phyloP scores from a whole-genome alignment of 2,888 invertebrate species.

The Rhodophaea formosa region DNA sequence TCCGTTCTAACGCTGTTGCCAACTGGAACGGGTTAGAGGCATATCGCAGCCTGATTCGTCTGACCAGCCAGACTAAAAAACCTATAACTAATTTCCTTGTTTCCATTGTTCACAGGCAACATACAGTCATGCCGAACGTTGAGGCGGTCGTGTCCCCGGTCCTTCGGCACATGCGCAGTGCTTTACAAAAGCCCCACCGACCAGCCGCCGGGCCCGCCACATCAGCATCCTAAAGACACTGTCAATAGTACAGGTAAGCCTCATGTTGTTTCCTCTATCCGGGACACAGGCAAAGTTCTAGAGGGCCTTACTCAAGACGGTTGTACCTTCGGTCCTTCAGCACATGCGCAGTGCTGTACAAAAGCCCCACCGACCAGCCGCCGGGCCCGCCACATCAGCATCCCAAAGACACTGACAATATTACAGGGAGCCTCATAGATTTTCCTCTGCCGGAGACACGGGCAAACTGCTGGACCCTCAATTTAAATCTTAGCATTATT shows the following conservation, averaged over 20 bases:
- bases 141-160: slow-evolving; percentile 46
- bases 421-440: neutral
- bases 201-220: slow-evolving; percentile 64
- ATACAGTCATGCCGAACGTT: slow-evolving; percentile 62
- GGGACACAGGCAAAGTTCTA: no score
- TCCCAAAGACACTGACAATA: slow-evolving; percentile 54
- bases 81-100: neutral
- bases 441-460: no score
- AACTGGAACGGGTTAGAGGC: no score
- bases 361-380: slow-evolving; percentile 72
- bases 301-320: no score
- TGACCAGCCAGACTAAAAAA: neutral
- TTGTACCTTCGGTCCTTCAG: slow-evolving; percentile 49
- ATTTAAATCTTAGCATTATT: no score
- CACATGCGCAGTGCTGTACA: slow-evolving; percentile 66
- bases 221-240: slow-evolving; percentile 57
- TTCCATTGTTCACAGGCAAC: slow-evolving; percentile 37
- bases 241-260: slow-evolving; percentile 26
- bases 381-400: slow-evolving; percentile 56
- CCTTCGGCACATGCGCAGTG: slow-evolving; percentile 60
- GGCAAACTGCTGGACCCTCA: no score
- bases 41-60: no score
- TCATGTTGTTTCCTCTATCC: neutral
- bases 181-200: slow-evolving; percentile 71
- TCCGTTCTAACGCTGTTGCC: no score